Conservation (phyloP, 2,888 invertebrate genomes). For the Uloborus plumipes region DNA sequence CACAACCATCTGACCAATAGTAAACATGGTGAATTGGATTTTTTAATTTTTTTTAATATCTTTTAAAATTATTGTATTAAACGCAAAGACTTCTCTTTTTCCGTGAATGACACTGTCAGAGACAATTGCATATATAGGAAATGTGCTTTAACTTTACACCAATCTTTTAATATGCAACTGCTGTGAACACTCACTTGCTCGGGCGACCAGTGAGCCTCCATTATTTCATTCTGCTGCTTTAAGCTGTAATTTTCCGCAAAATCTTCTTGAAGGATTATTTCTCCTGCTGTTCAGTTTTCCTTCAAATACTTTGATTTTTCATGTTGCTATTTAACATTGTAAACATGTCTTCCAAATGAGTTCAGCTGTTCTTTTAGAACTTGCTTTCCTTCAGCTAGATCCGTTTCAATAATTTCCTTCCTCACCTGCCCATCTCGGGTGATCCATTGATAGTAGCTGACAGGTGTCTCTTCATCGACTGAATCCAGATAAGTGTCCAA, state of each 20-base stretch:
- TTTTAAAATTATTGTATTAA: background rate
- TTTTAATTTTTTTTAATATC: background rate
- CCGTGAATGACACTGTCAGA: background rate
- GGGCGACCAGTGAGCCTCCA: background rate
- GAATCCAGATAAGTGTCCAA: background rate
- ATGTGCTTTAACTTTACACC: background rate
- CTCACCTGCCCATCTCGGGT: background rate
- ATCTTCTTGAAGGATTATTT: background rate
- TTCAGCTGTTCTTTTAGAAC: background rate
- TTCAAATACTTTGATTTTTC: background rate
- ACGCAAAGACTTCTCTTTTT: background rate
- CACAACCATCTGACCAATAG: slow-evolving; percentile 1
- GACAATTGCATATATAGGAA: background rate
- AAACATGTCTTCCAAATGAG: background rate
- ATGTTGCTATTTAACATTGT: slow-evolving; percentile 1
- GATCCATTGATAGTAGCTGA: slow-evolving; percentile 1
- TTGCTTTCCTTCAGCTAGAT: background rate
- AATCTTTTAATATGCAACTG: background rate
- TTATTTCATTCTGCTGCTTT: background rate
- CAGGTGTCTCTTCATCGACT: background rate
- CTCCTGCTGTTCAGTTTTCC: background rate
- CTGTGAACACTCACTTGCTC: background rate
- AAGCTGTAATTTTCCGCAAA: background rate
- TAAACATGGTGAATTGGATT: background rate
- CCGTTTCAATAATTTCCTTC: background rate